These are phyloP conservation scores for Polydrusus tereticollis DNA, from an alignment of 2,888 invertebrate genomes.

Conservation along the genomic window DNA sequence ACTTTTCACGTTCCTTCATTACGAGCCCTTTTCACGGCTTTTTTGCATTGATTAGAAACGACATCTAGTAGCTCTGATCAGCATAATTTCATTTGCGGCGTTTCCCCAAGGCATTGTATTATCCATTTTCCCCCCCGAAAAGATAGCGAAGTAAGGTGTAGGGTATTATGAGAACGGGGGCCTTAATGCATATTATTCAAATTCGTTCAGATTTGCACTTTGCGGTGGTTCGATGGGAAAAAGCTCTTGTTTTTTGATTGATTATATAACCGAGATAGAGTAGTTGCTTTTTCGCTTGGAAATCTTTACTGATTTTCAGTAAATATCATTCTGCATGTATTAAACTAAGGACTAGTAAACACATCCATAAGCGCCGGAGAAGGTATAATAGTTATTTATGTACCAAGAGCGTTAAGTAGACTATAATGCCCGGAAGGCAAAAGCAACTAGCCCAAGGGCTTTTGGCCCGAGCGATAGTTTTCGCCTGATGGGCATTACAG, in stretches of 20 bases:
- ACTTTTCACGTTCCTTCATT: conserved; percentile 31
- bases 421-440: too few species aligned
- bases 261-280: conserved; percentile 20
- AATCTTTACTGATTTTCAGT: too few species aligned
- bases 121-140: conserved; percentile 37
- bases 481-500: too few species aligned
- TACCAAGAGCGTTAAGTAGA: too few species aligned
- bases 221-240: conserved; percentile 6
- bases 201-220: conserved; percentile 48
- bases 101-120: conserved; percentile 46
- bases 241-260: conserved; percentile 27
- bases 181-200: conserved; percentile 49
- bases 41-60: conserved; percentile 49
- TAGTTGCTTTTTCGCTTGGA: too few species aligned
- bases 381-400: too few species aligned
- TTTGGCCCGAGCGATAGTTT: too few species aligned
- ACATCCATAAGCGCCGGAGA: too few species aligned
- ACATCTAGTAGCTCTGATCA: conserved; percentile 49
- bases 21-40: conserved; percentile 42
- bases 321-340: too few species aligned
- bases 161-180: conserved; percentile 33
- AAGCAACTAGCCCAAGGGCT: too few species aligned
- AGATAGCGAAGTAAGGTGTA: conserved; percentile 40
- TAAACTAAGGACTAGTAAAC: too few species aligned
- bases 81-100: conserved; percentile 49